Percentiles rank a stretch among this genome's conserved stretches.
phyloP scores from a whole-genome alignment of 2,113 vertebrate species.

The Lasiurus borealis region DNA sequence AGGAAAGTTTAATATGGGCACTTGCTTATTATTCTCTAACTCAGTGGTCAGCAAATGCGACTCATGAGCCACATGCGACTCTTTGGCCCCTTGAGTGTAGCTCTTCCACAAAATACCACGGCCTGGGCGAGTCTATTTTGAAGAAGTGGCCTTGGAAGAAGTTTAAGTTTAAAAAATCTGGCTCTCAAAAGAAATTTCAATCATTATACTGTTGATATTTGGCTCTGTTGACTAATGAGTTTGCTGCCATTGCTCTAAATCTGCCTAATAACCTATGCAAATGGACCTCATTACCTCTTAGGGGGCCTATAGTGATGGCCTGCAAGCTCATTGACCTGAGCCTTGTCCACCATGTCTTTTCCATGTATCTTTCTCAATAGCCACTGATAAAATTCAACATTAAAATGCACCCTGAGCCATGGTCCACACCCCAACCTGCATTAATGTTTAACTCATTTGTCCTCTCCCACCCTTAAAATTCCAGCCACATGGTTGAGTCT shows the following conservation, averaged over 20 bases:
- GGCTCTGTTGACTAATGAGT: no score
- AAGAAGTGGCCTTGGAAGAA: no score
- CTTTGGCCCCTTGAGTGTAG: no score
- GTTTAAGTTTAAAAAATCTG: no score
- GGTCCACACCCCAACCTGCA: background rate
- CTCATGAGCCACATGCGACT: no score
- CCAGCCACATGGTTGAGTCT: no score
- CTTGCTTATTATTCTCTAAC: background rate
- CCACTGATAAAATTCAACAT: background rate
- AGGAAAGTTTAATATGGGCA: background rate
- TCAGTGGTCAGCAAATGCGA: no score
- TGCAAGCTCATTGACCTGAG: background rate
- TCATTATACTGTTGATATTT: no score
- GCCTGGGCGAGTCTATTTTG: no score
- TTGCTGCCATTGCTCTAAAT: background rate
- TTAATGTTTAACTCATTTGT: background rate
- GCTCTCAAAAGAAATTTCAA: no score
- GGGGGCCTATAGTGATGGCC: background rate
- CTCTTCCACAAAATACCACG: no score
- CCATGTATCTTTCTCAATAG: background rate
- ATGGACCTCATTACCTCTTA: background rate
- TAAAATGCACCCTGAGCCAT: background rate
- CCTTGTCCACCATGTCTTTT: background rate
- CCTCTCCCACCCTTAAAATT: accelerated
- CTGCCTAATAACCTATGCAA: conserved; percentile 2